Evolutionary conservation across 2,888 invertebrate genomes (phyloP), one percentile per base, ranked within the genome.

Genomic region (Periphyllus acericola): DNA sequence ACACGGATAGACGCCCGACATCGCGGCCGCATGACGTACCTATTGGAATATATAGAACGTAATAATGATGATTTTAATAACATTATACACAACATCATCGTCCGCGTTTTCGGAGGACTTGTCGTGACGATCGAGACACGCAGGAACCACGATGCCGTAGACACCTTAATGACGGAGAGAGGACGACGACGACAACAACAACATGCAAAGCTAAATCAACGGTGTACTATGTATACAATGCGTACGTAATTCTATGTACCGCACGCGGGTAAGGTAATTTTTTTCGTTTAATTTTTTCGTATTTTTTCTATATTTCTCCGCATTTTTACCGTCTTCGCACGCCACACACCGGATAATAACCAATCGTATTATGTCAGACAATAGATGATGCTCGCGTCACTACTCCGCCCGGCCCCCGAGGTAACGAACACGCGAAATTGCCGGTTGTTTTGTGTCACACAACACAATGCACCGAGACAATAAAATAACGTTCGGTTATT

Each of bases 321-420:
- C 17, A 40, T 71, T 55, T 72, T 4, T 5, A 29, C 76, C 75
- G 84, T 87, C 81, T 87, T 87, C 66, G 87, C 87, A 87, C 87
- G 87, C 80, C 87, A 81, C n/a, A 66, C 81, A 87, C 87, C 87
- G 87, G 87, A 87, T 87, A 87, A 87, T 75, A 80, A 87, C 80
- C 87, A 87, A 80, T 80, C 79, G 55, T 68, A 78, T 75, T 36
- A 68, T 87, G 60, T 46, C 11, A 76, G 40, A 84, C 84, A 84
- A 83, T 83, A 75, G 75, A 76, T 40, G 76, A 36, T n/a, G n/a
- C n/a, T n/a, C n/a, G n/a, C 66, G 60, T 40, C 36, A 11, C 55
- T 11, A 0, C 76, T 21, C 60, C 5, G 11, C 32, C 36, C 55
- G 34, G 14, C 55, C 40, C 34, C 40, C 34, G 66, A 21, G 11